Evolutionary conservation across 1,140 invertebrate genomes (phyloP), one percentile per base, ranked within the genome.

Genomic region (Zaprionus vittiger): DNA sequence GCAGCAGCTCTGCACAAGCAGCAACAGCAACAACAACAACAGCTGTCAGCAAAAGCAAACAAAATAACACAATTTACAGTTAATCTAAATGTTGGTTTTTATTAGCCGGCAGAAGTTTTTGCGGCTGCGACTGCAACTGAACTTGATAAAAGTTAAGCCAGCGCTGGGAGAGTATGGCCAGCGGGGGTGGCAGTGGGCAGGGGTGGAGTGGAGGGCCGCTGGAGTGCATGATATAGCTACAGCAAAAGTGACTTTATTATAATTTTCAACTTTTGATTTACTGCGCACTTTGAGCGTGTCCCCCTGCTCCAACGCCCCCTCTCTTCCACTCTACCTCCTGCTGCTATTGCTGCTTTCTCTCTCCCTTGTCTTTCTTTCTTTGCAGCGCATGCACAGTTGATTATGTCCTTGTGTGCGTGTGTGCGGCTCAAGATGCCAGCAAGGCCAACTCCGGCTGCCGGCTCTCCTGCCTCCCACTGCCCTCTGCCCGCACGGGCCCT

Each of bases 201-300:
- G 7, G 47, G 0, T 4, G 17, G 6, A 4, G 26, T 7, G 44
- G 17, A 41, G n/a, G n/a, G 47, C 47, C 20, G 34, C 5, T 15
- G 24, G 15, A 67, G 74, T 77, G 52, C 75, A 87, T 87, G 84
- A 89, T 87, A 87, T 87, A 87, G 78, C 74, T 67, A 81, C 78
- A 81, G 70, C 79, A 85, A 78, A 85, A 90, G 85, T 82, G 81
- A 90, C 82, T 90, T 90, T 90, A 90, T 90, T 90, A 90, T 90
- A 90, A 90, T 90, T 90, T 90, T 81, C 81, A 90, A 90, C 85
- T 90, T 90, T 90, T 90, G 85, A 90, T 90, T 90, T 90, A 90
- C 85, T 82, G 82, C 85, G 60, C 56, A 64, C 65, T 68, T 68
- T 74, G 62, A 61, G 62, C 34, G 20, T 57, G 52, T 34, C 7